Evolutionary conservation across 2,797 vertebrate genomes (phyloP), one percentile per base, ranked within the genome.

Genomic region (Aeoliscus strigatus): DNA sequence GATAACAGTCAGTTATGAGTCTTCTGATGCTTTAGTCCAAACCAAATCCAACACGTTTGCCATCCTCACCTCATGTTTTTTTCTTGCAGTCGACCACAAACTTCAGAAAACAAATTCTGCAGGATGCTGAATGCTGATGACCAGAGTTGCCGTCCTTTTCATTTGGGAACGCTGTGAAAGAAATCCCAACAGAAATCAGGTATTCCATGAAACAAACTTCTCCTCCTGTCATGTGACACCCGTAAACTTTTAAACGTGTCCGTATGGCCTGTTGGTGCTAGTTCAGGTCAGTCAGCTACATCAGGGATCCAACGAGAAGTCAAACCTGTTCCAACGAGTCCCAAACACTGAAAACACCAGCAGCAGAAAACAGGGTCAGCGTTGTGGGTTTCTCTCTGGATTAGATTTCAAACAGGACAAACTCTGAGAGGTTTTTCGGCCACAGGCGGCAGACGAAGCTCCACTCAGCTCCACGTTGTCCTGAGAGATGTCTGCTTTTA

Each of bases 21-120:
- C n/a, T n/a, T n/a, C n/a, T n/a, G n/a, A n/a, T n/a, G n/a, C n/a
- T n/a, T n/a, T n/a, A n/a, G n/a, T n/a, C n/a, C n/a, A n/a, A n/a
- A n/a, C n/a, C n/a, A n/a, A n/a, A n/a, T n/a, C n/a, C n/a, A n/a
- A n/a, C n/a, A n/a, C n/a, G 18, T 24, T 9, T 44, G 16, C 23
- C 1, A 18, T 27, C 18, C 57, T 71, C 51, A 83, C 79, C 72
- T 79, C 79, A 80, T 83, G 60, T 59, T 49, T 57, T n/a, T 50
- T 10, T 47, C 27, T 17, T 26, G 14, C 0, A 10, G 40, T 4
- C 3, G 15, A 27, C 9, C 30, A 18, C 0, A 1, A 10, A 16
- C 6, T 11, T 64, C 46, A 15, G 11, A 56, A 39, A 14, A 29
- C 1, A 28, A 34, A 23, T 26, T 13, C 10, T 6, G 14, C 9